A percentile compares a stretch with the other conserved stretches of the same genome.
Conservation (phyloP, 2,113 vertebrate species). For the Hypanus sabinus region DNA sequence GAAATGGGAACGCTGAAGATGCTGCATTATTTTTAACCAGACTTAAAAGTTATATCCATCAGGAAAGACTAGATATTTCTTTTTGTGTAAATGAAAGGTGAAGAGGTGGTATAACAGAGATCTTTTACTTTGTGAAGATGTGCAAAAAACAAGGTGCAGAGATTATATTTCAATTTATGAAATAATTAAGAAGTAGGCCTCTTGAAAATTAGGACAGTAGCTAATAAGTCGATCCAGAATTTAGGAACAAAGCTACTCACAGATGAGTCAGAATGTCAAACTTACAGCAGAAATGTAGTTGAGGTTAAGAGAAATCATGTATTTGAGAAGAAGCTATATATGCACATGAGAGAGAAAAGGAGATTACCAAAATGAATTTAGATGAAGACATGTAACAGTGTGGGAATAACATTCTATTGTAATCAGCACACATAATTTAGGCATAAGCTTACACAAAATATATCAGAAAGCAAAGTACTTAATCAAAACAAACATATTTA, state of each 20-base stretch:
- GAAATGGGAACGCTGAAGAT: too few species aligned
- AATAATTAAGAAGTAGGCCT: neutral
- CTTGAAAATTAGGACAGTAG: too few species aligned
- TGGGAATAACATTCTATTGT: neutral
- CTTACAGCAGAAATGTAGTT: too few species aligned
- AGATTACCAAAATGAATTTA: too few species aligned
- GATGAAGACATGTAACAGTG: too few species aligned
- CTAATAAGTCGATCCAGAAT: neutral
- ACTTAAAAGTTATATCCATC: neutral
- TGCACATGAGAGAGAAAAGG: too few species aligned
- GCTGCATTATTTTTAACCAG: neutral
- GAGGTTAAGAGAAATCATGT: too few species aligned
- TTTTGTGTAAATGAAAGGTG: too few species aligned
- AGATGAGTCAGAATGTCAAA: too few species aligned
- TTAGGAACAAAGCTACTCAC: neutral
- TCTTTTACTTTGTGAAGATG: too few species aligned
- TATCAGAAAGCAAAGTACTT: neutral
- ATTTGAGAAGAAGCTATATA: neutral
- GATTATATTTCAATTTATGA: neutral
- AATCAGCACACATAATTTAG: neutral
- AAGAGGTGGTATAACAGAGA: too few species aligned
- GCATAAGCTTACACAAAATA: neutral
- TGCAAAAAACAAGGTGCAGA: too few species aligned
- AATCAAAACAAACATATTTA: constrained; percentile 12
- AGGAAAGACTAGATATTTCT: neutral